Base-by-base conservation (phyloP, 2,797 vertebrate species). In the Cirrhinus molitorella region DNA sequence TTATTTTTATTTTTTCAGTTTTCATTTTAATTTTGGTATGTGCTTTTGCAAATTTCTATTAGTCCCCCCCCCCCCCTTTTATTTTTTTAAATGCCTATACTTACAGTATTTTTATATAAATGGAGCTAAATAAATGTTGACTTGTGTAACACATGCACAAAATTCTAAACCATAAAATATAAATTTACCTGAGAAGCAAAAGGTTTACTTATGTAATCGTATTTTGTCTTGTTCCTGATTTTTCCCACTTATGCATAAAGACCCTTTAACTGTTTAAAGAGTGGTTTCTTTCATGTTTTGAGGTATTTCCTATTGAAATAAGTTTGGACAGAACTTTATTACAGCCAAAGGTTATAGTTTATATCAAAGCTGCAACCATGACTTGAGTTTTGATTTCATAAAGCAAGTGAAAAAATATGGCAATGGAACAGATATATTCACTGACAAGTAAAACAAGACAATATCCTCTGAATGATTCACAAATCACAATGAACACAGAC, bases 401-500 rank as follows among this genome's bases (percentile, higher is more conserved):
- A 49, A 12, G 6, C 23, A 31, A 71, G 43, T 47, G 25, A 16
- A 7, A 10, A 14, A 66, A n/a, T 25, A 7, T 25, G n/a, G 1
- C 4, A 28, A 25, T 9, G 14, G 14, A 71, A 43, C 40, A 21
- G 6, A 17, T 28, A 17, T 28, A 23, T 25, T 59, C n/a, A 23
- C 23, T 28, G 11, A 28, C 23, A 53, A 73, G 28, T 55, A 10
- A 74, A 74, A 55, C 31, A n/a, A n/a, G 51, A 55, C 23, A 49
- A 1, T 13, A 7, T 55, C 19, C 21, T 21, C 51, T 53, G 51
- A 47, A 71, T 16, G 5, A 72, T 51, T 51, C 25, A 8, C 37
- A 40, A 40, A 7, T 40, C 37, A 40, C 34, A 84, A 67, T 37
- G 0, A 55, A 79, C 63, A 61, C 0, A 85, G 37, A 83, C 49